Conservation (phyloP, 2,888 invertebrate species). For the Cantharis lateralis region DNA sequence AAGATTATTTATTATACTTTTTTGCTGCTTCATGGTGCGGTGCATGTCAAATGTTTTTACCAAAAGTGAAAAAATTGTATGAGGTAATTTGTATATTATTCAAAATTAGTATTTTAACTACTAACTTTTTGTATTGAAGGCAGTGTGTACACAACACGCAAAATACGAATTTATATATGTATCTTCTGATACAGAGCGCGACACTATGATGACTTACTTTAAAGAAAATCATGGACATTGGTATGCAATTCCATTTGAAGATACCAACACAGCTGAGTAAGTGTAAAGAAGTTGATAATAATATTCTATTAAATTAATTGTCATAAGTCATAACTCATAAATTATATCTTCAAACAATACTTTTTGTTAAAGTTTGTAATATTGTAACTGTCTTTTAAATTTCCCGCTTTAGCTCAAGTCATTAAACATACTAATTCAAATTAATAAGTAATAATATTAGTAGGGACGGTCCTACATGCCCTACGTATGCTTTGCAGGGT, state of each 20-base stretch:
- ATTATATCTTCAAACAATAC: no score
- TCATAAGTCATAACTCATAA: no score
- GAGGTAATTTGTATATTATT: slow-evolving; percentile 28
- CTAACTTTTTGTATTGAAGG: slow-evolving; percentile 27
- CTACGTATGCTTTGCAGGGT: no score
- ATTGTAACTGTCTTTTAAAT: no score
- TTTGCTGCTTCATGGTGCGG: slow-evolving; percentile 41
- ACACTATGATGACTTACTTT: slow-evolving; percentile 37
- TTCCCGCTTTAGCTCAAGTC: no score
- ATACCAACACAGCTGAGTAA: slow-evolving; percentile 3
- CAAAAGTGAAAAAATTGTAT: slow-evolving; percentile 40
- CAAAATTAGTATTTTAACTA: neutral
- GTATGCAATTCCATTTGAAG: slow-evolving; percentile 39
- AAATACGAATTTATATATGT: slow-evolving; percentile 41
- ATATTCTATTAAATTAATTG: no score
- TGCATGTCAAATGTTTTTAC: slow-evolving; percentile 36
- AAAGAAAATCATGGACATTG: slow-evolving; percentile 41
- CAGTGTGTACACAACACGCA: slow-evolving; percentile 26
- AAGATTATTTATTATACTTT: slow-evolving; percentile 38
- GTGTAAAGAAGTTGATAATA: neutral
- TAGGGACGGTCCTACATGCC: no score
- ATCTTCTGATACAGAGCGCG: slow-evolving; percentile 35
- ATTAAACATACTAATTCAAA: no score
- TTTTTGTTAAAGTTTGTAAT: no score
- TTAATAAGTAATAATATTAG: no score